Conservation (phyloP, 1,140 invertebrate genomes). For the Drosophila ananassae region DNA sequence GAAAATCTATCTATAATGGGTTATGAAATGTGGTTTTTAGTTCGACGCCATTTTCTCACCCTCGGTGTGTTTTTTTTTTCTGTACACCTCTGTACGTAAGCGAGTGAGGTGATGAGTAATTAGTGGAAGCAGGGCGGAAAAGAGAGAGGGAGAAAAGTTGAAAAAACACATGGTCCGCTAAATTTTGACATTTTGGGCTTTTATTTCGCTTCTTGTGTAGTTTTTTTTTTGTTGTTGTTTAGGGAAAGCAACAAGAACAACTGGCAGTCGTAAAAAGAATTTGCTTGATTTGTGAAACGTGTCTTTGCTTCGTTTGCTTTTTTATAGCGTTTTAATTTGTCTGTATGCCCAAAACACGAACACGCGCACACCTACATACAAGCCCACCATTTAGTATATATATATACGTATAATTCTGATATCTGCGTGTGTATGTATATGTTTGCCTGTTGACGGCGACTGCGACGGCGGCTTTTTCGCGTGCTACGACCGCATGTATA, state of each 20-base stretch:
- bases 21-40: conserved; percentile 61
- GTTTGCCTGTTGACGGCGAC: conserved; percentile 28
- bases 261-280: conserved; percentile 77
- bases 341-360: conserved; percentile 73
- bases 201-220: neutral
- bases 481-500: conserved; percentile 51
- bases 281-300: conserved; percentile 83
- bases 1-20: neutral
- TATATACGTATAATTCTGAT: neutral
- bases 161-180: conserved; percentile 48
- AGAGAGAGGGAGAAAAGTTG: neutral
- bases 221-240: conserved; percentile 30
- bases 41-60: conserved; percentile 70
- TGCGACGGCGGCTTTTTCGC: conserved; percentile 53
- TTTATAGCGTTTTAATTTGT: conserved; percentile 83
- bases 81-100: conserved; percentile 56
- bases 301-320: conserved; percentile 81
- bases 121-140: conserved; percentile 32
- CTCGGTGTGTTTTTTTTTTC: conserved; percentile 57
- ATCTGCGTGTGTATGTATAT: conserved; percentile 28
- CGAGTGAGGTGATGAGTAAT: conserved; percentile 68
- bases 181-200: conserved; percentile 27
- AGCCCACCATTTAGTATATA: neutral
- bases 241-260: conserved; percentile 47
- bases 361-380: conserved; percentile 41